Evolutionary conservation across 2,888 invertebrate genomes (phyloP), one percentile per base, ranked within the genome.

Genomic region (Lithophane socia): DNA sequence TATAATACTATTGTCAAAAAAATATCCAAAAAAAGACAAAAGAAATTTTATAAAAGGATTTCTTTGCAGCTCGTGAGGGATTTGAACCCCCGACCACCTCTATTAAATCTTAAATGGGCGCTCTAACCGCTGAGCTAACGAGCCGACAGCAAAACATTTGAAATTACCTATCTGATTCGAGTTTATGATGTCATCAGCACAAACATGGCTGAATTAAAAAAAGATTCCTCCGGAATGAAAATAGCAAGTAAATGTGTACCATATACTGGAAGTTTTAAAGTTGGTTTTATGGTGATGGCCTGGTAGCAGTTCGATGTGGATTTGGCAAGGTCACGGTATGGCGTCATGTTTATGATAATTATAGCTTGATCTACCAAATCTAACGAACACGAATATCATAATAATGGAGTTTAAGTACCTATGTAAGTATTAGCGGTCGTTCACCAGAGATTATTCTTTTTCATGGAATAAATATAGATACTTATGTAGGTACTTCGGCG

Each of bases 61-160:
- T 0, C 0, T 21, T 4, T 16, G 9, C 81, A 84, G 86, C 90
- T 90, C 90, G 90, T 90, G 90, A 90, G 84, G 91, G 90, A 90
- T 77, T 90, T 86, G 90, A 91, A 91, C 91, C 91, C 87, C 83
- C 90, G 90, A 90, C 90, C 89, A 86, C 90, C 91, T 84, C 90
- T 87, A 85, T 86, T 87, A 58, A 68, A 75, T 18, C 5, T n/a
- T 76, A 90, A 91, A 70, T 16, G 90, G 91, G 90, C 68, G 90
- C 90, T 90, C 90, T 91, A 47, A 91, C 91, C 90, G 65, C 90
- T 91, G 91, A 91, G 91, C 91, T 91, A 91, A 91, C 90, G 90
- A 91, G 89, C 87, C 88, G 12, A 68, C 0, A 1, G 0, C 0
- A 0, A 0, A 0, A 0, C 0, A 0, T 0, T 0, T 1, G 61